These are phyloP conservation scores for Etheostoma nigrum DNA, from an alignment of 2,797 vertebrate species.

Conservation along the genomic window DNA sequence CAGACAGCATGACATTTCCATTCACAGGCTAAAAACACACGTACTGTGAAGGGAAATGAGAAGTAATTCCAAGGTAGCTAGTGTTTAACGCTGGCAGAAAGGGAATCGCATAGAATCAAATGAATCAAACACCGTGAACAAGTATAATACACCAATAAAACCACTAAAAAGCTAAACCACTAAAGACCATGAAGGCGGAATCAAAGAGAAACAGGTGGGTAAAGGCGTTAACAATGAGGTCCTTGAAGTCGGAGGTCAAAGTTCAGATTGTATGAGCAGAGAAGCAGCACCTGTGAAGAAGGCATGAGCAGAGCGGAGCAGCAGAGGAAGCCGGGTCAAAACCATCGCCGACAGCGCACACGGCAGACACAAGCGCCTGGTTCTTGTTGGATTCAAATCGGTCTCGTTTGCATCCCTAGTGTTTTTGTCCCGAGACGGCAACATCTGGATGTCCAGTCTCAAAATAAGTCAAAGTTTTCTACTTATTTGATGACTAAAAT, in stretches of 20 bases:
- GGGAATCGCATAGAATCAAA: conserved; percentile 3
- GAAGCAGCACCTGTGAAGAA: conserved; percentile 76
- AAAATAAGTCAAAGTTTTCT: conserved; percentile 29
- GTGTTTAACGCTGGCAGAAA: not conserved
- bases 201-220: conserved; percentile 2
- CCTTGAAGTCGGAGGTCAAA: conserved; percentile 42
- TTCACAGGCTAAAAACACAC: conserved; percentile 34
- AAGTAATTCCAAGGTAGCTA: not conserved
- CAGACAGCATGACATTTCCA: conserved; percentile 5
- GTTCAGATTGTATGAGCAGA: conserved; percentile 77
- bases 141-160: conserved; percentile 49
- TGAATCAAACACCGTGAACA: conserved; percentile 30
- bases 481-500: conserved; percentile 37
- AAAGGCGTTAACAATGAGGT: conserved; percentile 49
- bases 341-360: not conserved
- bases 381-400: not conserved
- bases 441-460: conserved; percentile 44
- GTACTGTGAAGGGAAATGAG: conserved; percentile 1
- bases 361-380: not conserved
- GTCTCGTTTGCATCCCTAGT: conserved; percentile 62
- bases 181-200: conserved; percentile 21
- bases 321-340: conserved; percentile 22
- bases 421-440: conserved; percentile 44
- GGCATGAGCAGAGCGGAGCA: conserved; percentile 62
- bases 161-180: conserved; percentile 27